A percentile compares a stretch with the other conserved stretches of the same genome.
Conservation (phyloP, 1,140 invertebrate species). For the Liolophura sinensis region DNA sequence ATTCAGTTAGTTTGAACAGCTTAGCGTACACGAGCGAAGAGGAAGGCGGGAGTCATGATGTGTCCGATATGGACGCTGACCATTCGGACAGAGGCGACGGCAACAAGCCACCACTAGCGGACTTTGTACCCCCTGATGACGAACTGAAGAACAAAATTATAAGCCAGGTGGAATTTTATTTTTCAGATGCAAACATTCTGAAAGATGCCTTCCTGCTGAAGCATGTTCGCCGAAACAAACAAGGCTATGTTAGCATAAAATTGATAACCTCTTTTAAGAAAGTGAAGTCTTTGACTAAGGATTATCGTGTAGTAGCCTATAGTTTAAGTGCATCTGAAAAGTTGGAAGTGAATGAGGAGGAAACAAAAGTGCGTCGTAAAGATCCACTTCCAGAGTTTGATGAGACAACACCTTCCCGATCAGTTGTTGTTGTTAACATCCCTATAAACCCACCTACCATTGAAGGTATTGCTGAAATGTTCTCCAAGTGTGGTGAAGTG, state of each 20-base stretch:
- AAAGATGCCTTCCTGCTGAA: conserved; percentile 95
- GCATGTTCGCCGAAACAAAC: conserved; percentile 90
- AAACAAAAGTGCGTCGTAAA: conserved; percentile 85
- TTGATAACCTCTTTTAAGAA: conserved; percentile 85
- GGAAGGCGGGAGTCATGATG: conserved; percentile 37
- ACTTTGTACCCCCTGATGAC: conserved; percentile 48
- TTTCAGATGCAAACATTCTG: conserved; percentile 90
- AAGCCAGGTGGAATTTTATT: conserved; percentile 73
- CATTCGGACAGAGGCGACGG: conserved; percentile 21
- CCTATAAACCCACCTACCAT: conserved; percentile 82
- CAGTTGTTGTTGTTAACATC: conserved; percentile 83
- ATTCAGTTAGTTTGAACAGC: conserved; percentile 21
- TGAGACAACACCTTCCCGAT: conserved; percentile 86
- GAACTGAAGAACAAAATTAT: conserved; percentile 51
- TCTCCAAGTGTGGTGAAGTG: conserved; percentile 84
- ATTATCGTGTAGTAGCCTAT: conserved; percentile 88
- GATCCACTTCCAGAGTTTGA: conserved; percentile 86
- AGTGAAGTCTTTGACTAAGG: conserved; percentile 79
- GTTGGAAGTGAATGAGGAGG: conserved; percentile 86
- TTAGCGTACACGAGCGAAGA: conserved; percentile 45
- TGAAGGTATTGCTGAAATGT: conserved; percentile 85
- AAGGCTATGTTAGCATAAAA: conserved; percentile 92
- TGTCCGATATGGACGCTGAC: conserved; percentile 36
- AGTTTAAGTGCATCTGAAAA: conserved; percentile 76
- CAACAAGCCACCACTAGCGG: conserved; percentile 19